Conservation (phyloP, 2,888 invertebrate species). For the Nomada fabriciana region DNA sequence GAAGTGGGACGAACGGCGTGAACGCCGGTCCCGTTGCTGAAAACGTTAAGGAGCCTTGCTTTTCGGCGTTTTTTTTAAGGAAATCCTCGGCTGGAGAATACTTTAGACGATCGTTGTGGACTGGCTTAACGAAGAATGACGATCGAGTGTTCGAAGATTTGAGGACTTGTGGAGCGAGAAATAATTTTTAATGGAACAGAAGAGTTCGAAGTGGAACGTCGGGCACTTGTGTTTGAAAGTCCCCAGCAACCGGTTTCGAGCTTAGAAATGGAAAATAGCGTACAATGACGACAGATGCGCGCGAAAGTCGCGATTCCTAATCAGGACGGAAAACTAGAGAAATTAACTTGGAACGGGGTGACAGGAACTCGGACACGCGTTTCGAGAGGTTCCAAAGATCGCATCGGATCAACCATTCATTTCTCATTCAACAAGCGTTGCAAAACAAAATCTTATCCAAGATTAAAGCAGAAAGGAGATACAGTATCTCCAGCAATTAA, state of each 20-base stretch:
- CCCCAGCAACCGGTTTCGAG: not conserved
- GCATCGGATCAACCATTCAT: too few species aligned
- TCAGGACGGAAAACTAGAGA: slow-evolving; percentile 19
- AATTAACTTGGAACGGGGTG: not conserved
- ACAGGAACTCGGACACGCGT: not conserved
- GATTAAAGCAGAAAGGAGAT: too few species aligned
- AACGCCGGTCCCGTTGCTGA: slow-evolving; percentile 28
- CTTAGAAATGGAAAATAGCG: slow-evolving; percentile 34
- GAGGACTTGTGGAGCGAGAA: too few species aligned
- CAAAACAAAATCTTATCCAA: too few species aligned
- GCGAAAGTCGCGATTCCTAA: slow-evolving; percentile 49
- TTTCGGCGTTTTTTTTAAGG: not conserved
- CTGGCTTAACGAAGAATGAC: too few species aligned
- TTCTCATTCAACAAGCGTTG: too few species aligned
- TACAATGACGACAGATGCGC: slow-evolving; percentile 25
- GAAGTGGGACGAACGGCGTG: slow-evolving; percentile 4
- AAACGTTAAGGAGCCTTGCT: not conserved
- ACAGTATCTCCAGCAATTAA: too few species aligned
- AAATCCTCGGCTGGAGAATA: not conserved
- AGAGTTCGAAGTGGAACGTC: not conserved
- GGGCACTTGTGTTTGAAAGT: not conserved
- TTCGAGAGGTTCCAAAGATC: not conserved
- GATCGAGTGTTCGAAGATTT: too few species aligned
- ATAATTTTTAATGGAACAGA: too few species aligned
- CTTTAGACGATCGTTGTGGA: too few species aligned